Percentiles rank a stretch among this genome's conserved stretches.
Evolutionary conservation across 2,888 invertebrate species (phyloP).

Genomic region (Neria commutata): DNA sequence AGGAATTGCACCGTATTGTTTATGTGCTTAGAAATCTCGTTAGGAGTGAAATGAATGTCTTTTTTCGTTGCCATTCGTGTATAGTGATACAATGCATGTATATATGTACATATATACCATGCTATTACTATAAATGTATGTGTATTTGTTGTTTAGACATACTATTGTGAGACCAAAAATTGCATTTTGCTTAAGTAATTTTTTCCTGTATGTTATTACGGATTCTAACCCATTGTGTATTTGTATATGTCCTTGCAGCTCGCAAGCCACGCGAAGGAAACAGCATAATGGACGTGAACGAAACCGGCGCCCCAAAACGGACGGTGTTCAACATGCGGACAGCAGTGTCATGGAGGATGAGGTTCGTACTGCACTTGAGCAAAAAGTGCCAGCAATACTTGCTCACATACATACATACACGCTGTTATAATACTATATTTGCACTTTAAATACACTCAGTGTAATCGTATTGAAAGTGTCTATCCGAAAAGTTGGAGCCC

Average conservation of each 20-base stretch:
- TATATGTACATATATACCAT: neutral
- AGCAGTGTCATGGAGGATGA: slow-evolving; percentile 61
- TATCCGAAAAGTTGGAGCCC: neutral
- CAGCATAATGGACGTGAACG: slow-evolving; percentile 56
- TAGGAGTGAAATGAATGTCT: slow-evolving; percentile 23
- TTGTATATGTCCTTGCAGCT: slow-evolving; percentile 39
- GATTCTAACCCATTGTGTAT: slow-evolving; percentile 5
- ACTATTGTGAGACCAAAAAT: neutral
- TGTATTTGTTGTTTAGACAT: slow-evolving; percentile 2
- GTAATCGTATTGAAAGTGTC: slow-evolving; percentile 1
- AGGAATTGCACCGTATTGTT: slow-evolving; percentile 6
- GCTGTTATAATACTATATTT: slow-evolving; percentile 24
- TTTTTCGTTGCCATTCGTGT: no score
- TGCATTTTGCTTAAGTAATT: slow-evolving; percentile 10
- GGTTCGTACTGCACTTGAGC: slow-evolving; percentile 36
- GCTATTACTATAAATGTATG: slow-evolving; percentile 1
- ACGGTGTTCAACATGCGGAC: slow-evolving; percentile 59
- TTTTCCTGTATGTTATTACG: neutral
- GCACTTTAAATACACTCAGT: slow-evolving; percentile 38
- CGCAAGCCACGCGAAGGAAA: slow-evolving; percentile 52
- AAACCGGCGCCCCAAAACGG: slow-evolving; percentile 57
- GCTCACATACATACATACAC: neutral
- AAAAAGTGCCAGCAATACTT: neutral
- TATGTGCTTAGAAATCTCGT: no score
- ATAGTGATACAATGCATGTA: slow-evolving; percentile 9